Percentiles rank a stretch among this genome's conserved stretches.
phyloP scores from a whole-genome alignment of 2,797 vertebrate species.

The Leucoraja ocellata region DNA sequence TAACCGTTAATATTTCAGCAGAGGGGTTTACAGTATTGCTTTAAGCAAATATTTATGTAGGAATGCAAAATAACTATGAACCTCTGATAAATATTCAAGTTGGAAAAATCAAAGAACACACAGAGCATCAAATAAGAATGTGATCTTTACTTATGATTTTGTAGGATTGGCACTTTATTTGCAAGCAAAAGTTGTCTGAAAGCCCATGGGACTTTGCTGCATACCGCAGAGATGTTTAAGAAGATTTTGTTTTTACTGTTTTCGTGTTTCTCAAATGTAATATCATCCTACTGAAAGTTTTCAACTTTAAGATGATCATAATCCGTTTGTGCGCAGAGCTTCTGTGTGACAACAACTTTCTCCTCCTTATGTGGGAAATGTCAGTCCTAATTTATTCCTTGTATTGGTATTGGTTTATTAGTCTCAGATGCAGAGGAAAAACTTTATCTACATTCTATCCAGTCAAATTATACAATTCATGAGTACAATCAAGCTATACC shows the following conservation, averaged over 20 bases:
- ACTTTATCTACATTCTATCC: too few relatives aligned
- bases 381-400: not conserved
- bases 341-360: not conserved
- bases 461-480: too few relatives aligned
- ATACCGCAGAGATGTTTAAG: not conserved
- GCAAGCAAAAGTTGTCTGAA: not conserved
- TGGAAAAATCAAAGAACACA: not conserved
- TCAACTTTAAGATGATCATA: not conserved
- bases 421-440: too few relatives aligned
- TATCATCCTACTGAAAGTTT: not conserved
- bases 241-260: not conserved
- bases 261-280: not conserved
- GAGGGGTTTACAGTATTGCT: not conserved
- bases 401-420: too few relatives aligned
- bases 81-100: not conserved
- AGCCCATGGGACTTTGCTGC: not conserved
- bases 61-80: not conserved
- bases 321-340: not conserved
- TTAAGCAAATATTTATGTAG: not conserved
- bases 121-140: too few relatives aligned
- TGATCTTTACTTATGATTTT: not conserved
- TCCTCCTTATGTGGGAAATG: not conserved
- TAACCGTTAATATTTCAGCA: not conserved
- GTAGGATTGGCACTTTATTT: not conserved
- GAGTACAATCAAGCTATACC: too few relatives aligned